phyloP scores from a whole-genome alignment of 2,113 vertebrate genomes.

The Tetrao urogallus region DNA sequence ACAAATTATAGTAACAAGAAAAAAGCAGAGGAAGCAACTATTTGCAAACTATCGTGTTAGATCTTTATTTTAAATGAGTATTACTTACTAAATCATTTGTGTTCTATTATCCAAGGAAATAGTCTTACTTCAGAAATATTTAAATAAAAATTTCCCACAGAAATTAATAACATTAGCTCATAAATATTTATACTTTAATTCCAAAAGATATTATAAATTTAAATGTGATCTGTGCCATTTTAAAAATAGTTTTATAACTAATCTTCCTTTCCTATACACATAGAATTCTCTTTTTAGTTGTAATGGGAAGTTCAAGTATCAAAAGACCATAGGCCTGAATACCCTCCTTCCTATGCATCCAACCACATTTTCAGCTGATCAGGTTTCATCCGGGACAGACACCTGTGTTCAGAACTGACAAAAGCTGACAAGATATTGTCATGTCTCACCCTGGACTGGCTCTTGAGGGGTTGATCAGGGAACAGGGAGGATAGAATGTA shows the following conservation, averaged over 20 bases:
- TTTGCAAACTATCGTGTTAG: not conserved
- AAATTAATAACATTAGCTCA: conserved; percentile 9
- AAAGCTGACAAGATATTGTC: not conserved
- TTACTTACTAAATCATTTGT: not conserved
- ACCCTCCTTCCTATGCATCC: not conserved
- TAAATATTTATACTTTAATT: conserved; percentile 40
- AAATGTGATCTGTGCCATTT: not conserved
- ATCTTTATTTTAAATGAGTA: not conserved
- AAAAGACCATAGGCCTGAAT: not conserved
- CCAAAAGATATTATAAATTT: conserved; percentile 4
- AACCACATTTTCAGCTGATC: not conserved
- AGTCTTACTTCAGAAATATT: conserved; percentile 20
- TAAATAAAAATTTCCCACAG: not conserved
- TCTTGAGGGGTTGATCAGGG: not conserved
- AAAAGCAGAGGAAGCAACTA: not conserved
- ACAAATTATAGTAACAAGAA: not conserved
- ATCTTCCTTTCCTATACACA: not conserved
- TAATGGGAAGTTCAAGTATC: not conserved
- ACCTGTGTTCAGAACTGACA: not conserved
- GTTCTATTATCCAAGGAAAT: not conserved
- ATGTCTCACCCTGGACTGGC: not conserved
- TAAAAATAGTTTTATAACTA: not conserved
- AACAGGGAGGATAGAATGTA: not conserved
- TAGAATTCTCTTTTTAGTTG: not conserved
- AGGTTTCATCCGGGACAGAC: not conserved